Evolutionary conservation across 2,797 vertebrate species (phyloP), one percentile per base, ranked within the genome.

Genomic region (Falco rusticolus): DNA sequence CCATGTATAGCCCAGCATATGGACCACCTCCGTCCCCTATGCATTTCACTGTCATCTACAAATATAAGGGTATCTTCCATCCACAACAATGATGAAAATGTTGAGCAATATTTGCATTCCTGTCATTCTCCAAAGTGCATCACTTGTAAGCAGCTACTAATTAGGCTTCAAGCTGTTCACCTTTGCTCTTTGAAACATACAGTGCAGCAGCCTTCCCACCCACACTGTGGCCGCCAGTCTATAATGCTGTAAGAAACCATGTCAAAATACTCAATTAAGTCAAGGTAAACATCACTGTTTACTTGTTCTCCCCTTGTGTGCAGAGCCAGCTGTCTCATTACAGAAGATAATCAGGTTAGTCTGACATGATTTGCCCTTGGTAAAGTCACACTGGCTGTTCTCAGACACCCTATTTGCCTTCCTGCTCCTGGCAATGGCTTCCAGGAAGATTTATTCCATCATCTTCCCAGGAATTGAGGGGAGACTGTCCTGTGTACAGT

Each of bases 1-100:
- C 18, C 4, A 5, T 0, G 1, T 28, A 31, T 8, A 69, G 68
- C 9, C 15, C 25, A 43, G 17, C 0, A 0, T 15, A 70, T 3
- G 45, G 43, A 45, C n/a, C 51, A 53, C 9, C 14, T 87, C 7
- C 4, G 31, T 50, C 13, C 41, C 11, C 17, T 11, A 61, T 7
- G 13, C 16, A 25, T 63, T 59, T 66, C 48, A 51, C 21, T 51
- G 37, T 16, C 45, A 64, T 53, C 64, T 25, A 48, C 61, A 88
- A 77, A 56, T 11, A 15, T 26, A 83, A 65, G 9, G 6, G 11
- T 21, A 76, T 16, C 37, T 95, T 74, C 34, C 13, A 33, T 25
- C 33, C 21, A 65, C 25, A 43, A 25, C 37, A 83, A 11, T 6
- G 5, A 80, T 54, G 22, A 85, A 90, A 72, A 31, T 9, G 5